Evolutionary conservation across 2,113 vertebrate genomes (phyloP).

Genomic region (Damaliscus lunatus): DNA sequence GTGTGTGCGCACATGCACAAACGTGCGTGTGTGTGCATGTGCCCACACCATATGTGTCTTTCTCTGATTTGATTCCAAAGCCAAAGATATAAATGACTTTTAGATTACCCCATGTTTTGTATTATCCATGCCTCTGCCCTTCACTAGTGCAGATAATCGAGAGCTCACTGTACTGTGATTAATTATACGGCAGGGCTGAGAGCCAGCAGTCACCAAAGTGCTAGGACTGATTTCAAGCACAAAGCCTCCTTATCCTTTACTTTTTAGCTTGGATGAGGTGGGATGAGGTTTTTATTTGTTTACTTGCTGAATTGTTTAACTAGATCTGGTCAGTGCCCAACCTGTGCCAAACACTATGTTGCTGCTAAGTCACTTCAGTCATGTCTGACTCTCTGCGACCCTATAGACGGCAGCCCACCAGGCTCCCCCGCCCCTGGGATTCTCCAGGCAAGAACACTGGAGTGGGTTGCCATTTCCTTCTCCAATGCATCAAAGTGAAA

Average conservation of each 20-base stretch:
- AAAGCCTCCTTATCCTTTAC: neutral
- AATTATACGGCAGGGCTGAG: conserved; percentile 58
- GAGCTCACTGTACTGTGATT: conserved; percentile 69
- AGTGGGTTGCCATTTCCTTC: too few species aligned
- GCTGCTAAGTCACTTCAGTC: too few species aligned
- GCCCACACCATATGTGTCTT: neutral
- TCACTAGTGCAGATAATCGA: conserved; percentile 72
- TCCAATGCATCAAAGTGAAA: too few species aligned
- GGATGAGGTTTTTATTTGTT: neutral
- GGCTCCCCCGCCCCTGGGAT: too few species aligned
- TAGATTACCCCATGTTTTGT: conserved; percentile 67
- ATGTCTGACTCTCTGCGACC: too few species aligned
- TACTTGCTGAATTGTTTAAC: neutral
- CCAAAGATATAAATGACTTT: conserved; percentile 69
- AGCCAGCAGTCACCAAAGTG: conserved; percentile 38
- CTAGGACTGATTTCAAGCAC: neutral
- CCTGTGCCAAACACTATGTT: neutral
- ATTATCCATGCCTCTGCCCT: conserved; percentile 68
- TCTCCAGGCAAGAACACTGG: too few species aligned
- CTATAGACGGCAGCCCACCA: too few species aligned
- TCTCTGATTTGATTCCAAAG: conserved; percentile 52
- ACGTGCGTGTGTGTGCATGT: accelerated
- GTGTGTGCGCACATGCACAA: accelerated
- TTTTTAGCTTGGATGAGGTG: neutral
- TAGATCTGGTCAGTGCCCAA: neutral